Base-by-base conservation (phyloP, 2,888 invertebrate species). In the Drosophila prolongata region DNA sequence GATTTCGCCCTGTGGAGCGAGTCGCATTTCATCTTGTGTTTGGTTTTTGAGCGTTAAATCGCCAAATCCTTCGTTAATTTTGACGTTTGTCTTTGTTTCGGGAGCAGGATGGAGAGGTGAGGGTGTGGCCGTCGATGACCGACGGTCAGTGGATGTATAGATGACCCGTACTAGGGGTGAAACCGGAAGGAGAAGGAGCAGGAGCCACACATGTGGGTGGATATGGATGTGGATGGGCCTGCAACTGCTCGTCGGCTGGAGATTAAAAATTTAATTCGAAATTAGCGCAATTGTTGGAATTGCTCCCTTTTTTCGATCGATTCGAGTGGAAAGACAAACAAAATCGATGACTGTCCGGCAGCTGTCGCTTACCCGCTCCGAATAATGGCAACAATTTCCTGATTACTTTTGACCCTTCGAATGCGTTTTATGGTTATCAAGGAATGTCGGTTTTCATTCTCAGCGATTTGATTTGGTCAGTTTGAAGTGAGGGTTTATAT, bases 221-320 rank as follows among this genome's bases (percentile, higher is more conserved):
- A 19, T 19, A 19, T 19, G 19, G 19, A 19, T 19, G 19, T 24
- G 24, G 79, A 89, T 66, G 30, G 64, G 1, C 27, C 11, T 1
- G 44, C 19, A 13, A 44, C 44, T 78, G 85, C 79, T 68, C 76
- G 37, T 57, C 58, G 44, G 66, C 61, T 75, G 65, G 73, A 78
- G 86, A 89, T 90, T 88, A 89, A 86, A 87, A 87, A 88, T 89
- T 89, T 81, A 89, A 85, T 89, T 87, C 81, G 83, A 85, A 90
- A 91, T 90, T 91, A 90, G 91, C 83, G 84, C 90, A 90, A 90
- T 91, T 91, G 91, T 90, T 88, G 76, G 81, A 71, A 81, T 79
- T 83, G 72, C 61, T 75, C 61, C 73, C 73, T 82, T 62, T 77
- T 67, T 54, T 24, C 52, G 40, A 42, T 73, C 65, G 67, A 60